Evolutionary conservation across 2,113 vertebrate species (phyloP), one percentile per base, ranked within the genome.

Genomic region (Mobula birostris): DNA sequence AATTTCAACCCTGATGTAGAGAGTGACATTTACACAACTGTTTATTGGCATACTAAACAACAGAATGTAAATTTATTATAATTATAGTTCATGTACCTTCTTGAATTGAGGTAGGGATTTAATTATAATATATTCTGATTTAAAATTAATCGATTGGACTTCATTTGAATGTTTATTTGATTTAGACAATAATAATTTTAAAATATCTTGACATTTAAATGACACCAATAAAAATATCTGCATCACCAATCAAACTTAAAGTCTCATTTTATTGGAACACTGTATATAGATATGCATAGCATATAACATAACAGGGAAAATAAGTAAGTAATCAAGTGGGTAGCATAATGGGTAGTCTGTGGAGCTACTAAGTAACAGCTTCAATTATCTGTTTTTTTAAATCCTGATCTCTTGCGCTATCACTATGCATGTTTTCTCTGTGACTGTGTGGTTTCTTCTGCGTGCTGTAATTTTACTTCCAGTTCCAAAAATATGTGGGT

Each of bases 31-130:
- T 93, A 76, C 5, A 7, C 36, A 93, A 32, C 7, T 24, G 36
- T 74, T 93, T 93, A 93, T 93, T 74, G 91, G 11, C 48, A 21
- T 74, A 74, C 74, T 76, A 74, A 93, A 76, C 21, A 12, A 19
- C 72, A 32, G 61, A 63, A 90, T 66, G 63, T 88, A 66, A 14
- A 76, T 93, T 74, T 56, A 93, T 93, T 74, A 8, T 48, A 93
- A 93, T 74, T 74, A 56, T 24, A 74, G 40, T 74, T 93, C 90
- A 93, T 93, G 21, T 56, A 40, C 27, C 36, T 68, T 32, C 63
- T 40, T 74, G 14, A 63, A 93, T 7, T 48, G 9, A 93, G 72
- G 0, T 27, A n/a, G 12, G 29, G 2, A 74, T 74, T 93, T 93
- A 93, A 74, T 11, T 24, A 29, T 68, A 70, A 76, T 93, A 40